Percentiles rank a stretch among this genome's conserved stretches.
Conservation (phyloP, 2,888 invertebrate genomes). For the Schrankia costaestrigalis region DNA sequence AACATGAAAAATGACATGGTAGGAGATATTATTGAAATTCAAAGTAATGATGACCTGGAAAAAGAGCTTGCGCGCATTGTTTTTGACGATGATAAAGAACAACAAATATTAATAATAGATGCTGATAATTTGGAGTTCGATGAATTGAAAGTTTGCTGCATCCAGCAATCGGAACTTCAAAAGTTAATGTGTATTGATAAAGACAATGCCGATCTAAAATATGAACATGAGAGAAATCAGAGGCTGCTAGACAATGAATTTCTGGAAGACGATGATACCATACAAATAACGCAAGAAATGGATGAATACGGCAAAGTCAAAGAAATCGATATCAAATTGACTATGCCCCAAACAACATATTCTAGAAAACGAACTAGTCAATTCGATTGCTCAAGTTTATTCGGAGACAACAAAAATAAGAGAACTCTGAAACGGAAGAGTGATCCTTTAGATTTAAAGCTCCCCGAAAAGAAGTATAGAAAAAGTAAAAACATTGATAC, state of each 20-base stretch:
- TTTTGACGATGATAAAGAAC: neutral
- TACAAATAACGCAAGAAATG: conserved; percentile 24
- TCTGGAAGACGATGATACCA: conserved; percentile 8
- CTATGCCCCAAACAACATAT: conserved; percentile 53
- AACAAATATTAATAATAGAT: conserved; percentile 9
- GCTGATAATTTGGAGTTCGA: conserved; percentile 5
- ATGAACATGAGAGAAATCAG: too few relatives aligned
- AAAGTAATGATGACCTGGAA: conserved; percentile 10
- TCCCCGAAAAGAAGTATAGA: conserved; percentile 49
- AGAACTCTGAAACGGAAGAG: conserved; percentile 54
- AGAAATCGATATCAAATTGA: conserved; percentile 38
- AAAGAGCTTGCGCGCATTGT: conserved; percentile 7
- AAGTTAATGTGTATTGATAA: conserved; percentile 18
- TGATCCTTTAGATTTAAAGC: conserved; percentile 40
- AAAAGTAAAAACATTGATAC: conserved; percentile 67
- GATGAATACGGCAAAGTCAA: conserved; percentile 20
- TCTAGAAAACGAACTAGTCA: conserved; percentile 32
- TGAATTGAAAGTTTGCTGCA: conserved; percentile 22
- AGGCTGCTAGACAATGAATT: conserved; percentile 5
- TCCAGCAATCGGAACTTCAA: conserved; percentile 17
- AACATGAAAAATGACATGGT: conserved; percentile 3
- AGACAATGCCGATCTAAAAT: neutral
- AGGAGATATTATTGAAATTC: conserved; percentile 12
- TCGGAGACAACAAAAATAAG: conserved; percentile 13
- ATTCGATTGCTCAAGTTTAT: too few relatives aligned